Base-by-base conservation (phyloP, 2,797 vertebrate species). In the Phataginus tetradactyla region DNA sequence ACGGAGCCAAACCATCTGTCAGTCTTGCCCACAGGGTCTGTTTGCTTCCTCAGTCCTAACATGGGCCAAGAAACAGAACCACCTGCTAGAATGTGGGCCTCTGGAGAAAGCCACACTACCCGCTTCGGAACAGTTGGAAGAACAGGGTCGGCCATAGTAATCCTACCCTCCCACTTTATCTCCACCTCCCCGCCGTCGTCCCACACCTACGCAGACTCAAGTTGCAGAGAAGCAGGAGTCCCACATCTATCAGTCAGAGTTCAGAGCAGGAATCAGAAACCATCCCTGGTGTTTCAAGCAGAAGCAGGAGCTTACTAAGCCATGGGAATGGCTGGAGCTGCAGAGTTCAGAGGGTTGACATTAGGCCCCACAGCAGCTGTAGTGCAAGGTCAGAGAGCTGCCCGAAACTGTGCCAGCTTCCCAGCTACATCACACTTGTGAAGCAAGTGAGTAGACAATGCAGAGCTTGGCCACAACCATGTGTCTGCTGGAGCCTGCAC, bases 361-460 rank as follows among this genome's bases (percentile, higher is more conserved):
- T 25, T 14, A 39, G 42, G 25, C 6, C 57, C 45, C 23, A 10
- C 9, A 3, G 37, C 71, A 37, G 61, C 69, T 39, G 32, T 64
- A 37, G 68, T 9, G 37, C 3, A 0, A 37, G 32, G 51, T 57
- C 64, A 90, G 77, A 85, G 57, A 79, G 37, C 59, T 34, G 10
- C 45, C 72, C 45, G 18, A 83, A 86, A 45, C 15, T 17, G 7
- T 39, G 3, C 61, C 68, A 23, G 4, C 4, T 45, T 55, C 51
- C 15, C 7, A 51, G 8, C 57, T 53, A 15, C n/a, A 29, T 23
- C 63, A 32, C 23, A 27, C 42, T 29, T 1, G 0, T 2, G n/a
- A 63, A 59, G 83, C 37, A 57, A 57, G 23, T 10, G 14, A 51
- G n/a, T 32, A 5, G 21, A 39, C 75, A 68, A 29, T 0, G 2